These are phyloP conservation scores for Orchestia grillus DNA, from an alignment of 1,140 invertebrate species.

Conservation along the genomic window DNA sequence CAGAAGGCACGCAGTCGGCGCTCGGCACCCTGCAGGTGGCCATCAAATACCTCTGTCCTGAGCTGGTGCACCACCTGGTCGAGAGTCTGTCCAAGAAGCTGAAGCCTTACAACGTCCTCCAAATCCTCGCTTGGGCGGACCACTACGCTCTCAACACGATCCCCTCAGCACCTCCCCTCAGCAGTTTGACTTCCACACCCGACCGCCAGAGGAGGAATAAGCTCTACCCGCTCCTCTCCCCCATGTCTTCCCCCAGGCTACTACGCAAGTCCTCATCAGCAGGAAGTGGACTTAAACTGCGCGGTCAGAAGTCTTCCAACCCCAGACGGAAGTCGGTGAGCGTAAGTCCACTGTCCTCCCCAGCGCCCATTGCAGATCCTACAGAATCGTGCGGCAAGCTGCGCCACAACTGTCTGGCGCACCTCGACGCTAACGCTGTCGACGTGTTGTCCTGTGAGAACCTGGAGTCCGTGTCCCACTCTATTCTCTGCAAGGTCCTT, in stretches of 20 bases:
- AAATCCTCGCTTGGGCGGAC: conserved; percentile 39
- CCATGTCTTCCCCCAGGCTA: background rate
- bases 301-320: background rate
- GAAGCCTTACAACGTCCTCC: conserved; percentile 8
- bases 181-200: background rate
- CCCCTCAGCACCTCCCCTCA: background rate
- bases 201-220: background rate
- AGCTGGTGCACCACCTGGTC: conserved; percentile 42
- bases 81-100: background rate
- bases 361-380: conserved; percentile 30
- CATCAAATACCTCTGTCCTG: conserved; percentile 57
- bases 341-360: background rate
- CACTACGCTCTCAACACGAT: conserved; percentile 17
- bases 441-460: conserved; percentile 77
- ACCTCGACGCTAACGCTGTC: conserved; percentile 77
- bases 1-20: conserved; percentile 10
- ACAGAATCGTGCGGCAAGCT: conserved; percentile 74
- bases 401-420: conserved; percentile 75
- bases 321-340: background rate
- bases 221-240: background rate
- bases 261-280: background rate
- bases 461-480: conserved; percentile 77
- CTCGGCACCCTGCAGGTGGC: conserved; percentile 54
- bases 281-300: background rate
- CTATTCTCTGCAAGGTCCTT: conserved; percentile 76